Conservation (phyloP, 2,888 invertebrate species). For the Stenodera caucasica region DNA sequence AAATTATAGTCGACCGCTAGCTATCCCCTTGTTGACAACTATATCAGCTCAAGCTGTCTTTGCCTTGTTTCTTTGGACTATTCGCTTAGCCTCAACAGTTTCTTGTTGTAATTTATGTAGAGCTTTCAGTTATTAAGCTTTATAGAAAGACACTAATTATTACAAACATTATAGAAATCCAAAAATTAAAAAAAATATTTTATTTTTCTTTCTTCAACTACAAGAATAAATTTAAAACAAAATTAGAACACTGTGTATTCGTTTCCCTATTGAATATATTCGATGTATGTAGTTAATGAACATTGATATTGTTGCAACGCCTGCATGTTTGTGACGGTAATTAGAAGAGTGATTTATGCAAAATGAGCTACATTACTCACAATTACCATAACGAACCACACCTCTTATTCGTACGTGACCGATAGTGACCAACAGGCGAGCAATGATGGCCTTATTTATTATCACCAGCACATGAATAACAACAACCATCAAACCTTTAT, state of each 20-base stretch:
- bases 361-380: conserved; percentile 53
- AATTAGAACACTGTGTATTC: background rate
- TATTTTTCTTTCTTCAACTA: too few relatives aligned
- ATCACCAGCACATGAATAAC: background rate
- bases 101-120: conserved; percentile 3
- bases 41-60: conserved; percentile 2
- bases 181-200: too few relatives aligned
- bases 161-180: background rate
- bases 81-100: background rate
- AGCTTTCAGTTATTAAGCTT: background rate
- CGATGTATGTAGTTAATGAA: conserved; percentile 43
- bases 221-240: too few relatives aligned
- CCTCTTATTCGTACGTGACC: conserved; percentile 49
- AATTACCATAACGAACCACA: conserved; percentile 55
- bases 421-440: conserved; percentile 35
- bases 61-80: conserved; percentile 1
- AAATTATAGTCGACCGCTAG: background rate
- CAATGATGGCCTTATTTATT: conserved; percentile 34
- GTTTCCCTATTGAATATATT: background rate
- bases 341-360: conserved; percentile 54
- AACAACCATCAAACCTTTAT: too few relatives aligned
- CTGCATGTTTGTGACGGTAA: conserved; percentile 53
- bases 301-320: conserved; percentile 53
- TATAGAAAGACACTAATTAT: background rate
- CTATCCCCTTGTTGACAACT: conserved; percentile 1